phyloP scores from a whole-genome alignment of 1,140 invertebrate species.

The Ooceraea biroi region DNA sequence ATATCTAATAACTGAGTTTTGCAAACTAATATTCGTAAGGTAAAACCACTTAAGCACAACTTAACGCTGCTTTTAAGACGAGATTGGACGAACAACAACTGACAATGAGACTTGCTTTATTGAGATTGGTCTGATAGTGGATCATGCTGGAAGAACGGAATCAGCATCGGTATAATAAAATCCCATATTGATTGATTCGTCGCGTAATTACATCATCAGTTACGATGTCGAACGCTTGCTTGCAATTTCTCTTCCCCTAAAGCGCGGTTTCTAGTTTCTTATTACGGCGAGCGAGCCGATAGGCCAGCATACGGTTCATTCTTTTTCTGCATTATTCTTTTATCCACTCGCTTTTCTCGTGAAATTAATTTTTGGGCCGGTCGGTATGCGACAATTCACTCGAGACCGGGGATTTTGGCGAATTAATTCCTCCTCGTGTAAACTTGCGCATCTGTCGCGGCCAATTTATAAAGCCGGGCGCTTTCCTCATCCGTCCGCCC shows the following conservation, averaged over 20 bases:
- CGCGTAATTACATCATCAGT: not conserved
- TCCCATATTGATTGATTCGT: constrained; percentile 31
- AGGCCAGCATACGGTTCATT: not conserved
- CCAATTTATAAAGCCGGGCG: constrained; percentile 55
- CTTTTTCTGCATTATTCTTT: not conserved
- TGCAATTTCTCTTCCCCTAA: not conserved
- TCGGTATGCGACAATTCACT: constrained; percentile 41
- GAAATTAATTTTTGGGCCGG: constrained; percentile 13
- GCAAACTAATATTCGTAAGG: too few species aligned
- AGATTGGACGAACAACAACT: too few species aligned
- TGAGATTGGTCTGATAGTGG: constrained; percentile 38
- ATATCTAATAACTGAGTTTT: too few species aligned
- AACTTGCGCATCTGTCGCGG: constrained; percentile 51
- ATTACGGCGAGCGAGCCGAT: constrained; percentile 21
- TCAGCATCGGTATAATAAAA: constrained; percentile 36
- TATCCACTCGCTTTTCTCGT: not conserved
- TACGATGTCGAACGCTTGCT: not conserved
- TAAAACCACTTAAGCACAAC: too few species aligned
- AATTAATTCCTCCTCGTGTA: constrained; percentile 49
- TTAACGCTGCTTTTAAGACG: too few species aligned
- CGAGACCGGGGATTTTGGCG: constrained; percentile 42
- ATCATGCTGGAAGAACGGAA: constrained; percentile 4
- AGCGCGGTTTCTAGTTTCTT: constrained; percentile 23
- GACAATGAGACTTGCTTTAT: constrained; percentile 35
- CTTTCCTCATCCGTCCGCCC: constrained; percentile 37